Base-by-base conservation (phyloP, 92 coral and sea anemone genomes). In the Palythoa grandis region DNA sequence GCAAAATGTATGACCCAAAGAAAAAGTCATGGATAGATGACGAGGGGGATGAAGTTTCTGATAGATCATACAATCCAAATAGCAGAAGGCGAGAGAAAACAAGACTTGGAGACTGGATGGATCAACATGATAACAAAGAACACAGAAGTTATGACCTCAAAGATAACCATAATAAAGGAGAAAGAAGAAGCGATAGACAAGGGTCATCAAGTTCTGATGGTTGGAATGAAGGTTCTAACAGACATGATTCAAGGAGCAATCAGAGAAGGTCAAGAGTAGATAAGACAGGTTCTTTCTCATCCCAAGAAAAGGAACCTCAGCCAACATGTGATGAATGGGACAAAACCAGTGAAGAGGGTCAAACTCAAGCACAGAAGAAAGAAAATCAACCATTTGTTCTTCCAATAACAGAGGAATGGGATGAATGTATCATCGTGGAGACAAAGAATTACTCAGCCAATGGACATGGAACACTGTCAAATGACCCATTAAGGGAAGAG, bases 1-100 rank as follows among this genome's bases (percentile, higher is more conserved):
- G 48, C 8, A 94, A 94, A 61, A 86, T 29, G 40, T 80, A 80
- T 43, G 85, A 80, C 47, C 11, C 74, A 12, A 67, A 66, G n/a
- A 80, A 67, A 52, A 66, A 50, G 74, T 2, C 47, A 22, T 80
- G 85, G 85, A 37, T 40, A 11, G 85, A 80, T 52, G 16, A 66
- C 23, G 85, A 80, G 16, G 47, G 43, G 20, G 74, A 66, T 14
- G 74, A 65, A 63, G 74, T 29, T 9, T 80, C 4, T 29, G 60
- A 80, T 17, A 63, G 85, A 52, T 67, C 85, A 48, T 23, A 65
- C 75, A 23, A 15, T 38, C 40, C 73, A 67, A 69, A 24, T 7
- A 70, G 24, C 22, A 48, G 48, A 67, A 66, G 85, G 63, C 85
- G 29, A 11, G 74, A 80, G 57, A 67, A 67, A 19, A 11, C 85